Conservation (phyloP, 35 echinoderm and acorn worm species). For the Acanthaster planci region DNA sequence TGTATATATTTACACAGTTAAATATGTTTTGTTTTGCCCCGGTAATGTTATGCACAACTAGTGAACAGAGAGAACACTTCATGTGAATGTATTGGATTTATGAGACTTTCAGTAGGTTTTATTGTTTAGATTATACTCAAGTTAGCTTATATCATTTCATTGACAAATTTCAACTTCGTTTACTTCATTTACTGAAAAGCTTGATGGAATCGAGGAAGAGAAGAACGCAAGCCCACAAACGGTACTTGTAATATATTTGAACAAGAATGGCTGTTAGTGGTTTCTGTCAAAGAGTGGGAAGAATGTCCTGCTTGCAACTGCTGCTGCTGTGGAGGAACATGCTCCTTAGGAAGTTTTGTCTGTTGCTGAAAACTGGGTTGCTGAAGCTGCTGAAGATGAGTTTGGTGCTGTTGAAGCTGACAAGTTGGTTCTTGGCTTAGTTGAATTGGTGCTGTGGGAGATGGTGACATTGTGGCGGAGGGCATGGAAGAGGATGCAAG, state of each 20-base stretch:
- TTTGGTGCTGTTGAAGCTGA: conserved; percentile 21
- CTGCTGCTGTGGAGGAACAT: conserved; percentile 16
- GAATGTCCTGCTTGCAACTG: background rate
- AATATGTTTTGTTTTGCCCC: too few relatives aligned
- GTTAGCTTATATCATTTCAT: too few relatives aligned
- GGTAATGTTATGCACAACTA: too few relatives aligned
- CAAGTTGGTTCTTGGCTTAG: background rate
- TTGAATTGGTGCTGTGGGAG: conserved; percentile 20
- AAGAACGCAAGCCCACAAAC: too few relatives aligned
- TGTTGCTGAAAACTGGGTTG: conserved; percentile 14
- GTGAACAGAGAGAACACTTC: too few relatives aligned
- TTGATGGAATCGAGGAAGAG: too few relatives aligned
- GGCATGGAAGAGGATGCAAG: conserved; percentile 66
- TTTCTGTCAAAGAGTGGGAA: background rate
- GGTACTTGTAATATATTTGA: background rate
- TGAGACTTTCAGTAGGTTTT: too few relatives aligned
- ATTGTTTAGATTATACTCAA: too few relatives aligned
- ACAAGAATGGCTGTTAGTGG: background rate
- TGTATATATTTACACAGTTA: too few relatives aligned
- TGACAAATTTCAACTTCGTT: too few relatives aligned
- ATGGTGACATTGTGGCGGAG: conserved; percentile 52
- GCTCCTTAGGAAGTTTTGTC: background rate
- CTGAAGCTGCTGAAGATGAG: conserved; percentile 10
- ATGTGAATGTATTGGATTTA: too few relatives aligned
- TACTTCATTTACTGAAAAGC: too few relatives aligned